Percentiles rank a stretch among this genome's conserved stretches.
phyloP scores from a whole-genome alignment of 2,888 invertebrate genomes.

The Hemistola chrysoprasaria region DNA sequence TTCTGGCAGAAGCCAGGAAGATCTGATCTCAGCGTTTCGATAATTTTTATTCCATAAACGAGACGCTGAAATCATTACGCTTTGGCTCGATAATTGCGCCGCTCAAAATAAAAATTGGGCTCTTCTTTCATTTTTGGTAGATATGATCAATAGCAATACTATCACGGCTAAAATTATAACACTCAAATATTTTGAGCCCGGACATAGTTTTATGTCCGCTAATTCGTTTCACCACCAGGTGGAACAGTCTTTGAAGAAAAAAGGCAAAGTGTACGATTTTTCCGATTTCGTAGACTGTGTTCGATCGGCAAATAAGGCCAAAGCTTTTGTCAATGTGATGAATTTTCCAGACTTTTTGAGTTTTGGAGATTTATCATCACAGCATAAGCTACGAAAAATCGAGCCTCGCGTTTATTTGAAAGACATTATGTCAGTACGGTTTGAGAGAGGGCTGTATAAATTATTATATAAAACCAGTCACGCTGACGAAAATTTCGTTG shows the following conservation, averaged over 20 bases:
- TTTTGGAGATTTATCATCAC: not conserved
- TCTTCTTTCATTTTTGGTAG: constrained; percentile 13
- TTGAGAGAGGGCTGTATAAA: too few relatives aligned
- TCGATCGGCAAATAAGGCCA: too few relatives aligned
- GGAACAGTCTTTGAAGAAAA: not conserved
- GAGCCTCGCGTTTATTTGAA: too few relatives aligned
- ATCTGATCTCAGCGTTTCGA: constrained; percentile 13
- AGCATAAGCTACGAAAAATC: constrained; percentile 1
- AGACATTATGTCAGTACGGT: too few relatives aligned
- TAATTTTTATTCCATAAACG: constrained; percentile 15
- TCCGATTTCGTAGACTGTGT: not conserved
- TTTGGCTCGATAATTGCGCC: constrained; percentile 21
- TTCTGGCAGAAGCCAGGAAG: constrained; percentile 3
- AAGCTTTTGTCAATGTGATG: too few relatives aligned
- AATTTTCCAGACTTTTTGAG: not conserved
- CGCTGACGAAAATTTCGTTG: not conserved
- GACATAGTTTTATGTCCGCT: constrained; percentile 4
- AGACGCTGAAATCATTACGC: constrained; percentile 8
- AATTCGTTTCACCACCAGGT: too few relatives aligned
- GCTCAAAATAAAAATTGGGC: constrained; percentile 25
- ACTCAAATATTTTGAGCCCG: constrained; percentile 15
- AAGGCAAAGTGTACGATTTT: constrained; percentile 1
- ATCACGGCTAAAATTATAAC: constrained; percentile 8
- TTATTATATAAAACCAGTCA: constrained; percentile 1
- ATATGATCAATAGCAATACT: constrained; percentile 12